These are phyloP conservation scores for Drosophila nannoptera DNA, from an alignment of 1,140 invertebrate genomes.

Conservation along the genomic window DNA sequence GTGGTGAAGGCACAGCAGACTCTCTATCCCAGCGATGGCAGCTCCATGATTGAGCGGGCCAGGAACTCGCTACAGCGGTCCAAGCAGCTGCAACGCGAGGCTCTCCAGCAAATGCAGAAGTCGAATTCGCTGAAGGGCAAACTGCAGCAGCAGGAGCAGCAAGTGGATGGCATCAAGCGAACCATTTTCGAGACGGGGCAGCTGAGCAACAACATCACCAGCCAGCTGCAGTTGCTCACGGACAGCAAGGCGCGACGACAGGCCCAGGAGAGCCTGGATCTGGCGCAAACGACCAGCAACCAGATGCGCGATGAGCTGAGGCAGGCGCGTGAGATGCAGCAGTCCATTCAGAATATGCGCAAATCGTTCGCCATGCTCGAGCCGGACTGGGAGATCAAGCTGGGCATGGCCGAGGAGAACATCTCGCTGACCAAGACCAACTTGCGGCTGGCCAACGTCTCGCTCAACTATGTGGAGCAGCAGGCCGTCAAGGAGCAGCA, in stretches of 20 bases:
- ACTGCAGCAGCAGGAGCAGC: constrained; percentile 79
- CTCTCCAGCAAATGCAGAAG: constrained; percentile 79
- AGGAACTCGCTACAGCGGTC: constrained; percentile 79
- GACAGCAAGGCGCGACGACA: constrained; percentile 57
- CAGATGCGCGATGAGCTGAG: constrained; percentile 81
- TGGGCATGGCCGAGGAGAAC: constrained; percentile 77
- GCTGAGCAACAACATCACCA: constrained; percentile 81
- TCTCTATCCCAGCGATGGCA: constrained; percentile 74
- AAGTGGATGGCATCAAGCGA: constrained; percentile 80
- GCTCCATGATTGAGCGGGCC: constrained; percentile 80
- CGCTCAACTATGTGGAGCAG: constrained; percentile 80
- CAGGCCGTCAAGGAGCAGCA: constrained; percentile 80
- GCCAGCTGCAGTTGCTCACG: constrained; percentile 52
- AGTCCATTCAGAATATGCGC: constrained; percentile 80
- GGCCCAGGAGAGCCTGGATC: constrained; percentile 78
- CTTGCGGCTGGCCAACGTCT: constrained; percentile 79
- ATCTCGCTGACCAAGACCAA: constrained; percentile 73
- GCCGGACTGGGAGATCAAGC: constrained; percentile 81
- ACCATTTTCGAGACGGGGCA: constrained; percentile 80
- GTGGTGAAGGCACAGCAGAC: constrained; percentile 76
- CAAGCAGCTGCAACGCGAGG: constrained; percentile 77
- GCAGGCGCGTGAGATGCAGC: constrained; percentile 80
- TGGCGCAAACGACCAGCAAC: constrained; percentile 79
- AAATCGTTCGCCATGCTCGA: constrained; percentile 81
- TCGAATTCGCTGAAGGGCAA: constrained; percentile 77